Evolutionary conservation across 1,140 invertebrate species (phyloP).

Genomic region (Drosophila leontia): DNA sequence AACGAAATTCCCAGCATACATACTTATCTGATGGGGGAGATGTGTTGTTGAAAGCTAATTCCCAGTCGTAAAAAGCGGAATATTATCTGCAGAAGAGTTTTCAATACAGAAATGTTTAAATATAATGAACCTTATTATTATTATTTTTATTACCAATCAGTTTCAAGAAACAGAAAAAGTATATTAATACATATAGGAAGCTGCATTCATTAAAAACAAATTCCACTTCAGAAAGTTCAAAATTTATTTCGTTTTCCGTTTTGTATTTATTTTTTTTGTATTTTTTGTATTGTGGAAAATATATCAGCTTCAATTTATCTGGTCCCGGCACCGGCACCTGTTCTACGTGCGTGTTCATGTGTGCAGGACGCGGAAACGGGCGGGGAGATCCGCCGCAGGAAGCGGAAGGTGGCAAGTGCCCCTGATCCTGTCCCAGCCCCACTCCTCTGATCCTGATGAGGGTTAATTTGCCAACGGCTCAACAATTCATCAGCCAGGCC

Average conservation of each 20-base stretch:
- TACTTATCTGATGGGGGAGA: too few species aligned
- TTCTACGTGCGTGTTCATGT: conserved; percentile 46
- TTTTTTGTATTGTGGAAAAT: not conserved
- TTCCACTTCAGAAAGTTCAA: not conserved
- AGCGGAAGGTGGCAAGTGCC: conserved; percentile 1
- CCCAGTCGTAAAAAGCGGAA: not conserved
- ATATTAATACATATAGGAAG: not conserved
- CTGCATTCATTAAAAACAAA: not conserved
- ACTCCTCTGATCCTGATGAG: conserved; percentile 58
- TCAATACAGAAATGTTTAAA: not conserved
- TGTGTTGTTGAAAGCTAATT: not conserved
- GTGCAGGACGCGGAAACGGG: conserved; percentile 12
- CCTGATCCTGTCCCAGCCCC: conserved; percentile 4
- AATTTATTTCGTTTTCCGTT: not conserved
- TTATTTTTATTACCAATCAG: not conserved
- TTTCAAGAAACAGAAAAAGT: too few species aligned
- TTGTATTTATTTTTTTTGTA: not conserved
- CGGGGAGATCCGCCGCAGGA: conserved; percentile 14
- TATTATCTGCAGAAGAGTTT: too few species aligned
- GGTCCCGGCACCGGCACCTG: conserved; percentile 15
- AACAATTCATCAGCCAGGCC: conserved; percentile 58
- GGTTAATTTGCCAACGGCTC: conserved; percentile 68
- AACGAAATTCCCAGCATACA: not conserved
- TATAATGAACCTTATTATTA: not conserved
- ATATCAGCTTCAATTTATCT: conserved; percentile 40